Evolutionary conservation across 1,140 invertebrate genomes (phyloP), one percentile per base, ranked within the genome.

Genomic region (Bombus terrestris): DNA sequence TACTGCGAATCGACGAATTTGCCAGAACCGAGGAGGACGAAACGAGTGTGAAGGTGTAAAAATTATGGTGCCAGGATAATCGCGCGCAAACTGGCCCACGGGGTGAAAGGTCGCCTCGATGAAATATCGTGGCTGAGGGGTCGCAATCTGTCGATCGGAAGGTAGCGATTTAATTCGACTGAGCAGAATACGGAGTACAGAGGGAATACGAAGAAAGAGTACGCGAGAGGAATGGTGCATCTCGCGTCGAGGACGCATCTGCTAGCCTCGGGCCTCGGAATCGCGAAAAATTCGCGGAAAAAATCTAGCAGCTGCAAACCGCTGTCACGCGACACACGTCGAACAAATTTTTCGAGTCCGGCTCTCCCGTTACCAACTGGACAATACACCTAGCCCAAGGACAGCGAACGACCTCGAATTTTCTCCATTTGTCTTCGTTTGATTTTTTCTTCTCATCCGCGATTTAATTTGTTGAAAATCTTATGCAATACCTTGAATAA

Each of bases 221-320:
- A 53, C 47, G 68, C 25, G 68, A 75, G 79, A 86, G 39, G 87
- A 86, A 84, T 89, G 78, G 75, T 25, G 39, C 71, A 66, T 87
- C 77, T 84, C 89, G 69, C 82, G 43, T 37, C 43, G 74, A 83
- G 71, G 68, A 82, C 72, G 76, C 90, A 91, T 91, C 90, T 91
- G 90, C 89, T 91, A 64, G 80, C 59, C 53, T 85, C 28, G 89
- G 28, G 59, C 47, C 47, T 53, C 59, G 59, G 71, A 85, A 87
- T 91, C 74, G 87, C 81, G 90, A 91, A 91, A 91, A 91, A 91
- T 91, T 81, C 80, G 73, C 87, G 76, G 81, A 81, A 91, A 91
- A 90, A 91, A 83, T 88, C 79, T 37, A 64, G 82, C 90, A 90
- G 89, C 89, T 91, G 90, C 90, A 83, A 83, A 80, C 72, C 35